These are phyloP conservation scores for Athene cunicularia DNA, from an alignment of 2,113 vertebrate genomes.

Conservation along the genomic window DNA sequence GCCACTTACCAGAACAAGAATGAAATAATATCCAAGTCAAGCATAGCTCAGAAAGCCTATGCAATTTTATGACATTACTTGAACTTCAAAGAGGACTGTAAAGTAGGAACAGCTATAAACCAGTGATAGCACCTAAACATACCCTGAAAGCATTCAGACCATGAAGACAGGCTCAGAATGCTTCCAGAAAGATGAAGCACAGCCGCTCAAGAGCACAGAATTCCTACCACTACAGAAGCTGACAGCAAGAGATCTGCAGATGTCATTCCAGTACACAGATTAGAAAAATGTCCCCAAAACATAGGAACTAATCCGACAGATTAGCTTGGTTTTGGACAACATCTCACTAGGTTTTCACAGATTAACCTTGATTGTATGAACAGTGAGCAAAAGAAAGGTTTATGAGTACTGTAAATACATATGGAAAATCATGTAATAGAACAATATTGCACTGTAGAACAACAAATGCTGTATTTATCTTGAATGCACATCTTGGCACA, in stretches of 20 bases:
- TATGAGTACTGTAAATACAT: background rate
- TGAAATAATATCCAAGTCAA: background rate
- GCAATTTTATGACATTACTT: background rate
- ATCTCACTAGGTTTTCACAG: background rate
- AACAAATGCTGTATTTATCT: background rate
- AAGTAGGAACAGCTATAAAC: background rate
- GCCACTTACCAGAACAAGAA: background rate
- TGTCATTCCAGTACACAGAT: background rate
- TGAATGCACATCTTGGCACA: background rate
- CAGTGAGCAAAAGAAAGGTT: background rate
- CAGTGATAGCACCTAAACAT: background rate
- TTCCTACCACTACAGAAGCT: background rate
- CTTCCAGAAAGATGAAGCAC: background rate
- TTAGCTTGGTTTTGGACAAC: background rate
- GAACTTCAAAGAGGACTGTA: background rate
- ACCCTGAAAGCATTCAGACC: background rate
- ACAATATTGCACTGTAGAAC: background rate
- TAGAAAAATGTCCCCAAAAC: background rate
- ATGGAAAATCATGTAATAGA: background rate
- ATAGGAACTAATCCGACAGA: background rate
- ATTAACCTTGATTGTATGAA: background rate
- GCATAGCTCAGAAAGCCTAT: background rate
- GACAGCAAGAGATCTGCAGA: background rate
- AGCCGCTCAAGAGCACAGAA: background rate
- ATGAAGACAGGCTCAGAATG: background rate